Conservation (phyloP, 2,797 vertebrate genomes). For the Kryptolebias ocellatus region DNA sequence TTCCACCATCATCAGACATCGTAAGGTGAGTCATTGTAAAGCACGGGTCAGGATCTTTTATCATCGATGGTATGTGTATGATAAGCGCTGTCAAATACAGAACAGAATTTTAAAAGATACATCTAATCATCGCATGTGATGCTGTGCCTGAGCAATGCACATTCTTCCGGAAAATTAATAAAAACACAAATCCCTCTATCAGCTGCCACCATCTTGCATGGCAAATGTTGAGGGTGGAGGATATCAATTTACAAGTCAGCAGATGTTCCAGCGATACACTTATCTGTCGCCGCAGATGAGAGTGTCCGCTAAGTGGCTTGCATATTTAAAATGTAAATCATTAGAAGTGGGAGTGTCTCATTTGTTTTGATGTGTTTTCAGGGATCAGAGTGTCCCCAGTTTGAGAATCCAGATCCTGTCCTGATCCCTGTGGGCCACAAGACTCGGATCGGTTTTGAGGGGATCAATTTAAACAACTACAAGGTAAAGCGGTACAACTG, state of each 20-base stretch:
- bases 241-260: constrained; percentile 71
- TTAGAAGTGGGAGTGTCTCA: constrained; percentile 32
- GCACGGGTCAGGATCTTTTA: neutral
- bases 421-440: constrained; percentile 82
- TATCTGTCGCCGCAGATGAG: constrained; percentile 61
- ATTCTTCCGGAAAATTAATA: constrained; percentile 51
- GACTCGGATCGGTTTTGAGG: constrained; percentile 80
- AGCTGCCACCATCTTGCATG: constrained; percentile 63
- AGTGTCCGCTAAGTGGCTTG: constrained; percentile 56
- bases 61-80: neutral
- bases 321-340: constrained; percentile 59
- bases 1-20: constrained; percentile 84
- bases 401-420: constrained; percentile 82
- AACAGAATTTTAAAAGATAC: constrained; percentile 28
- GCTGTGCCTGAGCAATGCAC: constrained; percentile 14
- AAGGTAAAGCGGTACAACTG: constrained; percentile 59
- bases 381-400: constrained; percentile 80
- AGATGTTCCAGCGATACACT: constrained; percentile 68
- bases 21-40: constrained; percentile 81
- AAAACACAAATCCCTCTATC: constrained; percentile 65
- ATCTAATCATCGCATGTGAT: constrained; percentile 29
- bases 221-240: constrained; percentile 58
- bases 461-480: constrained; percentile 77
- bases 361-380: constrained; percentile 56
- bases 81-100: neutral